Evolutionary conservation across 1,140 invertebrate species (phyloP).

Genomic region (Popillia japonica): DNA sequence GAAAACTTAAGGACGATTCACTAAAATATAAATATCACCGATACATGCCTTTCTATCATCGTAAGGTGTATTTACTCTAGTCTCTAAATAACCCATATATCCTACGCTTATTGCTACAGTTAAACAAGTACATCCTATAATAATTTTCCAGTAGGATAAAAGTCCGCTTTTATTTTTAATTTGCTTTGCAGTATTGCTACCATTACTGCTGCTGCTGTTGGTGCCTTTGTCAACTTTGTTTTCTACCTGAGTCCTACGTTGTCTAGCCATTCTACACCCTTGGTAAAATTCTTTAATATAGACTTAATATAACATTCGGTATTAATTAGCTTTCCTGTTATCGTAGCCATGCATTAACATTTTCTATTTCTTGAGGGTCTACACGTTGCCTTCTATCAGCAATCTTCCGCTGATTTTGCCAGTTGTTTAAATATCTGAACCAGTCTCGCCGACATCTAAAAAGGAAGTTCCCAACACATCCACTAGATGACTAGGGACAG

Average conservation of each 20-base stretch:
- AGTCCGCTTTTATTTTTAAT: constrained; percentile 50
- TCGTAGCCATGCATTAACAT: too few species aligned
- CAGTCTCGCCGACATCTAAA: too few species aligned
- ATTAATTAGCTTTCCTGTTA: too few species aligned
- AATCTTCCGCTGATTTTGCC: too few species aligned
- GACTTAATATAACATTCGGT: background rate
- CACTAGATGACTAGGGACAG: too few species aligned
- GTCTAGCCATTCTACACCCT: constrained; percentile 46
- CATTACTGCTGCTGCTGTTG: constrained; percentile 61
- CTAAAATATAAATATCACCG: background rate
- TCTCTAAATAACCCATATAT: constrained; percentile 85
- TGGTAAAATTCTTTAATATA: background rate
- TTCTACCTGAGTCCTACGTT: constrained; percentile 40
- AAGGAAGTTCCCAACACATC: too few species aligned
- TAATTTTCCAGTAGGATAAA: constrained; percentile 64
- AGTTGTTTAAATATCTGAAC: too few species aligned
- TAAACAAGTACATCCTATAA: constrained; percentile 64
- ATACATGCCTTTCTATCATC: constrained; percentile 74
- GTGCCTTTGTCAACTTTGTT: constrained; percentile 52
- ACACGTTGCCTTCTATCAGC: too few species aligned
- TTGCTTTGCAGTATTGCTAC: constrained; percentile 57
- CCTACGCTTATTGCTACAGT: constrained; percentile 75
- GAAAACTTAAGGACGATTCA: background rate
- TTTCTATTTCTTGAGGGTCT: too few species aligned
- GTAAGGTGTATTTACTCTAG: constrained; percentile 86